Evolutionary conservation across 2,113 vertebrate genomes (phyloP).

Genomic region (Nesoenas mayeri): DNA sequence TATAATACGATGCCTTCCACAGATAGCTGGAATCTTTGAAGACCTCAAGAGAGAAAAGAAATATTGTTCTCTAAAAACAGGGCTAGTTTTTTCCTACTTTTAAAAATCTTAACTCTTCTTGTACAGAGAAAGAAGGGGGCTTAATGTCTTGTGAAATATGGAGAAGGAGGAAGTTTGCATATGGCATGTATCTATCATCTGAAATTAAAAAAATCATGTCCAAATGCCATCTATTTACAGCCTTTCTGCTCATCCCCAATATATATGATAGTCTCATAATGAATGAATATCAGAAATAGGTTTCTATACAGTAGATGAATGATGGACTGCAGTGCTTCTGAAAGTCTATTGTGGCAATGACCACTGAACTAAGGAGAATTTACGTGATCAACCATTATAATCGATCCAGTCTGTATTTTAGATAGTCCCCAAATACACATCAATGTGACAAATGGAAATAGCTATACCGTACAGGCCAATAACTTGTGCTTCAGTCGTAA

Average conservation of each 20-base stretch:
- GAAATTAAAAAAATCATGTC: background rate
- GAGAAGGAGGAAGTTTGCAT: background rate
- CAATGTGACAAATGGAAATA: constrained; percentile 40
- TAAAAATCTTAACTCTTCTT: background rate
- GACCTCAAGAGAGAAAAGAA: background rate
- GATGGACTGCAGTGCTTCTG: constrained; percentile 11
- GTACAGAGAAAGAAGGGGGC: background rate
- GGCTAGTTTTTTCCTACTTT: background rate
- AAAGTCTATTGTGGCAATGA: constrained; percentile 15
- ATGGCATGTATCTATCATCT: background rate
- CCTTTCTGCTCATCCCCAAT: background rate
- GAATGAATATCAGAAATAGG: background rate
- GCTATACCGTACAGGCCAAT: background rate
- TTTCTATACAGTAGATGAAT: constrained; percentile 11
- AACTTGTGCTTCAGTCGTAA: constrained; percentile 26
- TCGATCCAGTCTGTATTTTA: constrained; percentile 24
- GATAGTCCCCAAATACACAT: constrained; percentile 31
- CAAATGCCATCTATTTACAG: background rate
- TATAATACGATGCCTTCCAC: background rate
- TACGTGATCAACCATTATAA: constrained; percentile 33
- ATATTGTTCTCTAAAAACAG: background rate
- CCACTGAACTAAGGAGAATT: constrained; percentile 41
- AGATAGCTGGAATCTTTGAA: background rate
- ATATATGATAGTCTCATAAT: background rate
- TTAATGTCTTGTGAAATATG: background rate